Base-by-base conservation (phyloP, 2,797 vertebrate species). In the Sebastes dallii region DNA sequence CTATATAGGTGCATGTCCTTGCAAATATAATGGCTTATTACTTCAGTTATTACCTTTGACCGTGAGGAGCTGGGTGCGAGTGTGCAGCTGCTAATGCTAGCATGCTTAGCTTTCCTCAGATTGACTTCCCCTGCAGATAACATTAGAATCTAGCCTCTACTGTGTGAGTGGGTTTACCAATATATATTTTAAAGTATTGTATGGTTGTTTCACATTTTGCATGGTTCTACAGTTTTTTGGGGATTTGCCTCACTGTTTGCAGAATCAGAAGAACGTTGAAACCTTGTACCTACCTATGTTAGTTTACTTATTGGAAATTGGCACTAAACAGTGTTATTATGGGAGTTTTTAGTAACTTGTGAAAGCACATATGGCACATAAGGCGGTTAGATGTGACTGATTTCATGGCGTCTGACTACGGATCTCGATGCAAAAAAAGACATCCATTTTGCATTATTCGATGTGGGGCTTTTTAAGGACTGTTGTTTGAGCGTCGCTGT, bases 341-440 rank as follows among this genome's bases (percentile, higher is more conserved):
- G 22, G 30, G n/a, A 34, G 9, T 71, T 50, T 78, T 73, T 62
- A 39, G 27, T 42, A 67, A 18, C 60, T 58, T 22, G 14, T 73
- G 25, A 66, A 60, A 83, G 70, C 65, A 66, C 65, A 62, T 69
- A 56, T 66, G 34, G 34, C 67, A 66, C 62, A 69, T 66, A 46
- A 64, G 34, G 34, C 5, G 13, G 65, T 24, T 67, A 74, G 14
- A 75, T 46, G 50, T 62, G 32, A 78, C 85, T 30, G 14, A 72
- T 55, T 66, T 72, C n/a, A 29, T 66, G 20, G 12, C 22, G 32
- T 71, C 16, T 73, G 10, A 58, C 20, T 70, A 14, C 58, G 58
- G 55, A 86, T 77, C 16, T 46, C 39, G 25, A 62, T 61, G 24
- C 11, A 22, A 11, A 69, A 52, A 34, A 22, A 32, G 3, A 71